Evolutionary conservation across 2,113 vertebrate species (phyloP).

Genomic region (Phyllostomus hastatus): DNA sequence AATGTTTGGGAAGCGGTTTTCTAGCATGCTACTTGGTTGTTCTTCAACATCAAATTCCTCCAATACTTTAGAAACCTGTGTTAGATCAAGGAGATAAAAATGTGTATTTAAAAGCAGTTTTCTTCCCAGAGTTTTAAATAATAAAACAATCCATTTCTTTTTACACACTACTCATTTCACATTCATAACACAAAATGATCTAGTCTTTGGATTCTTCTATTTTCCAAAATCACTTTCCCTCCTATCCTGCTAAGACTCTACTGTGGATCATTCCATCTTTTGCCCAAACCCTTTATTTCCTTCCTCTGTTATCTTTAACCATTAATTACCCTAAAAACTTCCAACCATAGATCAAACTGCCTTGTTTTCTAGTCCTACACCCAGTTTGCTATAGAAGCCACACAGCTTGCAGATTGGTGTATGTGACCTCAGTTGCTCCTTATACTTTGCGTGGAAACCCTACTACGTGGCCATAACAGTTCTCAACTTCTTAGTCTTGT

Average conservation of each 20-base stretch:
- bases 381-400: background rate
- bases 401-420: background rate
- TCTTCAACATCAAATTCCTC: constrained; percentile 97
- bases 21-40: constrained; percentile 83
- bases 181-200: background rate
- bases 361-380: background rate
- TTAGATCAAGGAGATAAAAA: constrained; percentile 8
- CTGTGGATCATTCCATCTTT: background rate
- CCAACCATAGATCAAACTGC: background rate
- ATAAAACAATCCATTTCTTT: background rate
- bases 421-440: background rate
- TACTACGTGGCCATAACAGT: background rate
- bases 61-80: constrained; percentile 90
- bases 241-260: background rate
- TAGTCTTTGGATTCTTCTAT: background rate
- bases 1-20: constrained; percentile 89
- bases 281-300: background rate
- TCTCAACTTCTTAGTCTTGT: background rate
- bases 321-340: background rate
- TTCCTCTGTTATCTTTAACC: background rate
- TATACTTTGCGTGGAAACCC: background rate
- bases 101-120: background rate
- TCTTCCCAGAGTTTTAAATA: background rate
- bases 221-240: background rate
- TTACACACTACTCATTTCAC: background rate